Evolutionary conservation across 53 echinoderm and acorn worm genomes (phyloP).

Genomic region (Apostichopus leukothele): DNA sequence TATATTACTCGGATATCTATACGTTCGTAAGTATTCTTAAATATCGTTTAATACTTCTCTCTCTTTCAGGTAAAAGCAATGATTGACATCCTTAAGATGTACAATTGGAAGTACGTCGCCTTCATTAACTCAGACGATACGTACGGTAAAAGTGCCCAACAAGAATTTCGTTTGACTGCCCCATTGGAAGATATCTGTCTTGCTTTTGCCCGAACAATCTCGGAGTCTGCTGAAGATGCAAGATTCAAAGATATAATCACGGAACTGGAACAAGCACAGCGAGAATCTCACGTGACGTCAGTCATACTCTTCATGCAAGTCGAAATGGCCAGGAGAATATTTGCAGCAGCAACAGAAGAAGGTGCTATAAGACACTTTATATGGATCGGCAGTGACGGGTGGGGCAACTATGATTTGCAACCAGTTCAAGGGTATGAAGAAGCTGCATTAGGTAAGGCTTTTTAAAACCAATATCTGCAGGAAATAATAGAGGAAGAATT

Average conservation of each 20-base stretch:
- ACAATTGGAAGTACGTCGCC: constrained; percentile 87
- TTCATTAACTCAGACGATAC: constrained; percentile 95
- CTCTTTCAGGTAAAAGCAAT: constrained; percentile 74
- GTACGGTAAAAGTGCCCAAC: constrained; percentile 86
- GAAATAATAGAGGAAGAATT: too few species aligned
- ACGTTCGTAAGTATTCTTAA: too few species aligned
- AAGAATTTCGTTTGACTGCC: constrained; percentile 60
- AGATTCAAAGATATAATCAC: constrained; percentile 52
- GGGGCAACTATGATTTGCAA: constrained; percentile 83
- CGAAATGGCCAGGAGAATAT: constrained; percentile 75
- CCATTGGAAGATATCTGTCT: constrained; percentile 65
- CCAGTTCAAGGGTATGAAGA: constrained; percentile 69
- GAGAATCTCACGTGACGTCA: constrained; percentile 62
- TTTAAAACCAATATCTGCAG: not conserved
- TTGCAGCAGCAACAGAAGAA: constrained; percentile 58
- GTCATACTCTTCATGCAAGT: constrained; percentile 93
- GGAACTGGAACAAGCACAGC: constrained; percentile 62
- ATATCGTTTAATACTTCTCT: too few species aligned
- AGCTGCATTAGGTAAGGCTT: constrained; percentile 78
- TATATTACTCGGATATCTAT: too few species aligned
- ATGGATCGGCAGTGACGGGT: constrained; percentile 97
- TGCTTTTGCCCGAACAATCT: constrained; percentile 66
- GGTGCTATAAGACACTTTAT: constrained; percentile 69
- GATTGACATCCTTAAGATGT: constrained; percentile 68
- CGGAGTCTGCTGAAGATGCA: constrained; percentile 60